Percentiles rank a stretch among this genome's conserved stretches.
These are phyloP conservation scores for Bovichtus diacanthus DNA, from an alignment of 2,797 vertebrate genomes.

Conservation along the genomic window DNA sequence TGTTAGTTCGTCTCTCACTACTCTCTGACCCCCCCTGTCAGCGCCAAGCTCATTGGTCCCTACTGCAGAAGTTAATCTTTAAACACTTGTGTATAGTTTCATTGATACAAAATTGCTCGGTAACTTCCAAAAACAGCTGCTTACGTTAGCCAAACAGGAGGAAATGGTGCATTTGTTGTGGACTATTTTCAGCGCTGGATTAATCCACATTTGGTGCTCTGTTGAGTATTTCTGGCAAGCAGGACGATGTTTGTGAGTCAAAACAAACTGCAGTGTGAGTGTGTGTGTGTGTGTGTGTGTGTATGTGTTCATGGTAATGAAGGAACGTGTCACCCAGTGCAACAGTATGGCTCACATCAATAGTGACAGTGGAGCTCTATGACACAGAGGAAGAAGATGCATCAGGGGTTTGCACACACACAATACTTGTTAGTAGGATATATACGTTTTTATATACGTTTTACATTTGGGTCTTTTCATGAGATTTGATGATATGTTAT, in stretches of 20 bases:
- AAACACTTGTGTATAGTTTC: too few relatives aligned
- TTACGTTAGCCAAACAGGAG: background rate
- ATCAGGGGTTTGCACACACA: background rate
- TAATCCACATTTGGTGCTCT: background rate
- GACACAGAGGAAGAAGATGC: background rate
- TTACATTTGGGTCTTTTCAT: background rate
- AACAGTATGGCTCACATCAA: too few relatives aligned
- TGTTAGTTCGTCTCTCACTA: background rate
- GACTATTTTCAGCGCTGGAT: background rate
- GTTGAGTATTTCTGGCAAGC: background rate
- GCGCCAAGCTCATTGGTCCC: background rate
- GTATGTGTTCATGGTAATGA: background rate
- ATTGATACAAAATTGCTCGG: background rate
- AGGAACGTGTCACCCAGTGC: background rate
- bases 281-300: too few relatives aligned
- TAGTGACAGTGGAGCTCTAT: background rate
- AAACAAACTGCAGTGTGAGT: background rate
- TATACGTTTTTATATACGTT: background rate
- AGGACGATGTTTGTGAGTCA: background rate
- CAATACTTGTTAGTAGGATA: background rate
- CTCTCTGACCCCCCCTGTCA: background rate
- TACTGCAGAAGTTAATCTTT: too few relatives aligned
- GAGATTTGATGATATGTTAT: background rate
- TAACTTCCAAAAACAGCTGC: background rate
- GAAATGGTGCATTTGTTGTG: background rate